Evolutionary conservation across 1,140 invertebrate species (phyloP).

Genomic region (Zaprionus nigranus): DNA sequence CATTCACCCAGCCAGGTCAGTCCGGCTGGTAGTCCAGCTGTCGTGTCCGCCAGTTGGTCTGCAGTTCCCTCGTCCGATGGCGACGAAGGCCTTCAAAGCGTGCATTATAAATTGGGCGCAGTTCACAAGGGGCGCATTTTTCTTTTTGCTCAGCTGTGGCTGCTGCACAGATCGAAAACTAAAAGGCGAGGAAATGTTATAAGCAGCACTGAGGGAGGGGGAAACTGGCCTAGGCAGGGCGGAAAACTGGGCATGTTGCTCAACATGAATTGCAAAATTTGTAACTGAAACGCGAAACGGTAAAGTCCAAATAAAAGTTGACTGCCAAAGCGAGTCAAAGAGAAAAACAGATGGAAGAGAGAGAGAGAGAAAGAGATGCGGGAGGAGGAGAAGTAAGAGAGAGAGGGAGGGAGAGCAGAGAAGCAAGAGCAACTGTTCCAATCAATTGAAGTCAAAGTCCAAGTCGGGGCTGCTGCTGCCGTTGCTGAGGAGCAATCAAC

Average conservation of each 20-base stretch:
- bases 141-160: constrained; percentile 25
- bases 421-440: constrained; percentile 52
- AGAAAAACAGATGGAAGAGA: neutral
- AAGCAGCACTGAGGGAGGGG: constrained; percentile 32
- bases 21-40: neutral
- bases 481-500: constrained; percentile 71
- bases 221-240: constrained; percentile 27
- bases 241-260: constrained; percentile 33
- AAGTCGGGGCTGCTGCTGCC: constrained; percentile 39
- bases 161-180: constrained; percentile 35
- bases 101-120: constrained; percentile 54
- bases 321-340: constrained; percentile 1
- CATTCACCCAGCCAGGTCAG: constrained; percentile 12
- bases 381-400: neutral
- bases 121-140: constrained; percentile 51
- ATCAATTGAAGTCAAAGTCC: constrained; percentile 62
- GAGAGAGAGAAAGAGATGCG: neutral
- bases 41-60: neutral
- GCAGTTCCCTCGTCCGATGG: constrained; percentile 19
- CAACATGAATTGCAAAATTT: constrained; percentile 64
- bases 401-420: neutral
- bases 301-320: constrained; percentile 44
- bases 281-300: constrained; percentile 58
- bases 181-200: constrained; percentile 40
- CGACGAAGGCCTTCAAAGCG: constrained; percentile 44